Conservation (phyloP, 2,888 invertebrate genomes). For the Pecten maximus region DNA sequence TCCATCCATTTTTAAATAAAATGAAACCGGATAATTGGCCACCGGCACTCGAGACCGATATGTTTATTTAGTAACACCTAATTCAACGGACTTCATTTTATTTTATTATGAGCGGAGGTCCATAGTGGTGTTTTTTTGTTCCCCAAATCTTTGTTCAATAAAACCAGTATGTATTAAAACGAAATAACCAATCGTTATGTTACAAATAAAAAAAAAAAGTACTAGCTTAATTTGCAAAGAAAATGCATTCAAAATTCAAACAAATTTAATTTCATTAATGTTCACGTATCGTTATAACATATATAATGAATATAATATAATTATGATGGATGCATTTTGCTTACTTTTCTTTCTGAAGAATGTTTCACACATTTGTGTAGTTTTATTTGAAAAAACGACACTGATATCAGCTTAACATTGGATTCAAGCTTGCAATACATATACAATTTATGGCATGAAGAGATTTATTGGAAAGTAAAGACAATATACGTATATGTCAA, state of each 20-base stretch:
- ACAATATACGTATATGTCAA: constrained; percentile 10
- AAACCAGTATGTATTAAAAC: not conserved
- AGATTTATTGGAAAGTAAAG: not conserved
- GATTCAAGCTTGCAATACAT: not conserved
- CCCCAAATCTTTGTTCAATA: not conserved
- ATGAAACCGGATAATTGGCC: constrained; percentile 35
- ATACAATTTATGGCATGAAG: not conserved
- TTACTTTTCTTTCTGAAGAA: not conserved
- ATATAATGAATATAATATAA: no score
- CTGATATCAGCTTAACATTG: not conserved
- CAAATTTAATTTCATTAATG: not conserved
- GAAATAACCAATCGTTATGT: not conserved
- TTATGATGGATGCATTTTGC: no score
- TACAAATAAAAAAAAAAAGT: not conserved
- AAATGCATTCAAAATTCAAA: not conserved
- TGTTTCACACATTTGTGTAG: not conserved
- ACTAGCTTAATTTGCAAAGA: not conserved
- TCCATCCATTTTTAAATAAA: constrained; percentile 27
- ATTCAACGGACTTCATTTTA: not conserved
- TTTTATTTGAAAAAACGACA: not conserved
- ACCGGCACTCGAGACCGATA: constrained; percentile 28
- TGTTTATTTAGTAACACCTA: constrained; percentile 30
- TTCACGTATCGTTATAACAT: no score
- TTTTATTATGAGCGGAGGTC: not conserved
- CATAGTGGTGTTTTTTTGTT: not conserved